phyloP scores from a whole-genome alignment of 2,113 vertebrate genomes.

The Syrrhaptes paradoxus region DNA sequence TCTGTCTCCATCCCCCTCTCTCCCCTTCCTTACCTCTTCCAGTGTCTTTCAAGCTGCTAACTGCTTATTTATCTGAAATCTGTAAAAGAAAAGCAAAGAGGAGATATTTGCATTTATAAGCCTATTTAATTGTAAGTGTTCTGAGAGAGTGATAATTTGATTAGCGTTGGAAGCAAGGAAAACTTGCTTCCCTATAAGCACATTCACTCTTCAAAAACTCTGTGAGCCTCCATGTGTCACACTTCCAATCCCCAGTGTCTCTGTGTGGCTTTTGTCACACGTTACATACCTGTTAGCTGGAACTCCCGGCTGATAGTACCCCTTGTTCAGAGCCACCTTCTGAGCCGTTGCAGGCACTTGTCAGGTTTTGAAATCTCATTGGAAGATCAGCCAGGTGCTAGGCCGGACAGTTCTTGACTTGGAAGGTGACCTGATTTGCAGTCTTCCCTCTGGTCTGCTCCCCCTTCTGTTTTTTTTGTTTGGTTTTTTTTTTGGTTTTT shows the following conservation, averaged over 20 bases:
- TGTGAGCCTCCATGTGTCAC: neutral
- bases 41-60: neutral
- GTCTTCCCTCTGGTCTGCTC: neutral
- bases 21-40: fast-evolving
- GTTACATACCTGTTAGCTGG: neutral
- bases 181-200: neutral
- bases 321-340: neutral
- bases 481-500: neutral
- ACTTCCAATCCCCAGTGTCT: neutral
- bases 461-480: no score
- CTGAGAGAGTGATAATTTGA: neutral
- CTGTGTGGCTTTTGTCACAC: neutral
- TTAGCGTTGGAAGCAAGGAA: neutral
- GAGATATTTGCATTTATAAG: neutral
- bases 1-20: no score
- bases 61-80: neutral
- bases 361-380: neutral
- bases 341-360: neutral
- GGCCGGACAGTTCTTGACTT: neutral
- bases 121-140: neutral
- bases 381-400: neutral
- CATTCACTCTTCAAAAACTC: neutral
- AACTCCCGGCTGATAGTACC: neutral
- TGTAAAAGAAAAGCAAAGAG: neutral
- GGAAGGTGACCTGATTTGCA: neutral